Evolutionary conservation across 2,113 vertebrate species (phyloP), one percentile per base, ranked within the genome.

Genomic region (Apaloderma vittatum): DNA sequence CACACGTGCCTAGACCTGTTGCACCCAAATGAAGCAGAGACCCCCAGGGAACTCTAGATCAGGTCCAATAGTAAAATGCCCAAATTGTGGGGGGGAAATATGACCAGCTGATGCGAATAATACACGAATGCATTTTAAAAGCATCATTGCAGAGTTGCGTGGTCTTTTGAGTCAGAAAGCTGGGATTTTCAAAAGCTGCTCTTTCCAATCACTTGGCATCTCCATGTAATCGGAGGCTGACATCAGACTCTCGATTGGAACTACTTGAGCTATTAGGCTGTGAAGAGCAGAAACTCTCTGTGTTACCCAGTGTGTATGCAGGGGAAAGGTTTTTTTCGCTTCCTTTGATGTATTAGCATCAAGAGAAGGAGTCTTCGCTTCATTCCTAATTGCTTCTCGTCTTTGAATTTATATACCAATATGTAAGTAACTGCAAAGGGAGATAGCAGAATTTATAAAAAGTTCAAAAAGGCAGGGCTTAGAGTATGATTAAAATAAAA

Each of bases 361-460:
- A 97, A 97, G 97, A 96, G 93, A 93, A 74, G 65, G 94, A 90
- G 63, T 91, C 93, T 93, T 94, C 58, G 19, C 84, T 95, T 94
- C 90, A 52, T 91, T 96, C 88, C 96, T 94, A 96, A 93, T 96
- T 97, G 92, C 86, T 74, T 73, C n/a, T 94, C 30, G 11, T 94
- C 88, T 67, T 96, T 95, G 93, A 97, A 97, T 97, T 96, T 97
- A 95, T 97, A 93, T 92, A 95, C 94, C 91, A 95, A 88, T 97
- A 91, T 94, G 95, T 95, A 94, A 96, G 95, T 97, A 89, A 97
- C 94, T 96, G 97, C 94, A 96, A 93, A 93, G 88, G 96, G 92
- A 97, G 95, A 97, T 94, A 97, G 93, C 91, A 62, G 95, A 97
- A 96, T 97, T 96, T 95, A 91, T 89, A 94, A 95, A 87, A 94